Evolutionary conservation across 2,113 vertebrate species (phyloP).

Genomic region (Leucoraja erinaceus): DNA sequence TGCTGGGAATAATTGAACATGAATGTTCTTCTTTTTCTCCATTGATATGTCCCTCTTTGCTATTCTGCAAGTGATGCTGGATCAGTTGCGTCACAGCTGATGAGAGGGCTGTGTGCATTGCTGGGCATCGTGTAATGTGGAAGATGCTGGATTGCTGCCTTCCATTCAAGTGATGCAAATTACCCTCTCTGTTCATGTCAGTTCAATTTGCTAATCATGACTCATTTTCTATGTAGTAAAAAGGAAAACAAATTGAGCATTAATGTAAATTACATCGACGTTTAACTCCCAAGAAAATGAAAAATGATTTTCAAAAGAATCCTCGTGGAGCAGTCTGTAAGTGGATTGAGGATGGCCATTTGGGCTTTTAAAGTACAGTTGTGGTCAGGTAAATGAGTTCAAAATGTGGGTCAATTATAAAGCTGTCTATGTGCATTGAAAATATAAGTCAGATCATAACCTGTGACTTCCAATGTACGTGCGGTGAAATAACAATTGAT

Average conservation of each 20-base stretch:
- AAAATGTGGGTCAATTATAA: conserved; percentile 6
- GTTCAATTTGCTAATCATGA: conserved; percentile 35
- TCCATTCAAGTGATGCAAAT: conserved; percentile 34
- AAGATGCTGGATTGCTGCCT: not conserved
- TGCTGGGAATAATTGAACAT: not conserved
- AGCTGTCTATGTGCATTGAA: not conserved
- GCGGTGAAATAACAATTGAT: not conserved
- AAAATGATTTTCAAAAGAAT: conserved; percentile 27
- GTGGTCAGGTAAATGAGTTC: conserved; percentile 22
- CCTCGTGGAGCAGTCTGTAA: not conserved
- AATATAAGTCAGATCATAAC: not conserved
- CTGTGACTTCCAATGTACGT: not conserved
- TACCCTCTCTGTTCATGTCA: conserved; percentile 22
- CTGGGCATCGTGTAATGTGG: not conserved
- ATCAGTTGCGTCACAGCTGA: not conserved
- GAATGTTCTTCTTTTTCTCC: not conserved
- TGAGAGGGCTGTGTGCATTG: not conserved
- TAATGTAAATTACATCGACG: conserved; percentile 29
- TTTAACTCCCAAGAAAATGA: conserved; percentile 33
- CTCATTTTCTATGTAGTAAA: conserved; percentile 33
- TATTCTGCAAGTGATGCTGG: not conserved
- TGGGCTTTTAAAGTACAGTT: conserved; percentile 11
- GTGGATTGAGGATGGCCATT: not conserved
- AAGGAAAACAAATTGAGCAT: conserved; percentile 36
- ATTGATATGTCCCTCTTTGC: not conserved